These are phyloP conservation scores for Bembecia ichneumoniformis DNA, from an alignment of 2,888 invertebrate genomes.

Conservation along the genomic window DNA sequence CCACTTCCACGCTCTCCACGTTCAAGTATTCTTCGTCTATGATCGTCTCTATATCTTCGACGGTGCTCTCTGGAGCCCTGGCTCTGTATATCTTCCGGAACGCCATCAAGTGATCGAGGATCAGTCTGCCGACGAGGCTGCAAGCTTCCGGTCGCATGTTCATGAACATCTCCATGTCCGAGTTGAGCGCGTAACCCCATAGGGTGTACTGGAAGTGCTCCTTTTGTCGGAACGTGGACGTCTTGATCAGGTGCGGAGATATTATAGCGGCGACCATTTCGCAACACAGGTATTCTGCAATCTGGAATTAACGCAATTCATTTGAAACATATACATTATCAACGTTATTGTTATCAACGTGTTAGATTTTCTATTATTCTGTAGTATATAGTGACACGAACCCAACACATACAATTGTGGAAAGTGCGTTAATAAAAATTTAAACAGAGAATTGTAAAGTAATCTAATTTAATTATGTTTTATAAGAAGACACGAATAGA, in stretches of 20 bases:
- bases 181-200: conserved; percentile 72
- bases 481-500: too few species aligned
- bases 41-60: conserved; percentile 54
- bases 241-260: conserved; percentile 60
- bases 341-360: not conserved
- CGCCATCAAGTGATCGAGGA: conserved; percentile 68
- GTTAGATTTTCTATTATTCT: too few species aligned
- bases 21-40: conserved; percentile 65
- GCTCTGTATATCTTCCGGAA: conserved; percentile 65
- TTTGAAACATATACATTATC: not conserved
- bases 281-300: conserved; percentile 75
- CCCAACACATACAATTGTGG: too few species aligned
- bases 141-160: conserved; percentile 73
- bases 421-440: too few species aligned
- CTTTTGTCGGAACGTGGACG: conserved; percentile 62
- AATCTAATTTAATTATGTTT: too few species aligned
- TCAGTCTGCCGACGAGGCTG: conserved; percentile 68
- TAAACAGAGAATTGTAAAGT: too few species aligned
- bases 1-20: conserved; percentile 53
- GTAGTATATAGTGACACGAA: too few species aligned
- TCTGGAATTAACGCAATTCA: conserved; percentile 33
- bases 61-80: conserved; percentile 38
- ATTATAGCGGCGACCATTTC: conserved; percentile 74
- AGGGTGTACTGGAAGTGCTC: conserved; percentile 68
- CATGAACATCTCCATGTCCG: conserved; percentile 71